Conservation (phyloP, 2,797 vertebrate species). For the Tokudaia muenninki region DNA sequence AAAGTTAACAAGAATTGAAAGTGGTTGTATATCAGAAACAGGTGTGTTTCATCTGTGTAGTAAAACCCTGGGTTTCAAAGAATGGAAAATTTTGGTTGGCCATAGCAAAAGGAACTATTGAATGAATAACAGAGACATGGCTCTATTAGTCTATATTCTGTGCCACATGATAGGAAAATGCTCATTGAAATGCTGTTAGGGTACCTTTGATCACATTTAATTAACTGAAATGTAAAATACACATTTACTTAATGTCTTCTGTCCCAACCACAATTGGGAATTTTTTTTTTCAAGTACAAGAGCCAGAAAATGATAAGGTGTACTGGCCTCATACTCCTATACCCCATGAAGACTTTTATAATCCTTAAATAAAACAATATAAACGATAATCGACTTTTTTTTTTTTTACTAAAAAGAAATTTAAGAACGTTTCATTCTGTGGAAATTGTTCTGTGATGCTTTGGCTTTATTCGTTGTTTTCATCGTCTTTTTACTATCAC, state of each 20-base stretch:
- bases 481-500: conserved; percentile 24
- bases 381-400: conserved; percentile 51
- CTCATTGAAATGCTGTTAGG: conserved; percentile 48
- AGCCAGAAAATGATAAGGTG: conserved; percentile 66
- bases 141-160: conserved; percentile 31
- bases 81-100: conserved; percentile 78
- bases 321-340: conserved; percentile 21
- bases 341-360: conserved; percentile 30
- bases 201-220: conserved; percentile 76
- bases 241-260: conserved; percentile 66
- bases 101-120: conserved; percentile 62
- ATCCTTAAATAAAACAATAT: conserved; percentile 31
- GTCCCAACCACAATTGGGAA: neutral
- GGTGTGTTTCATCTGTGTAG: conserved; percentile 79
- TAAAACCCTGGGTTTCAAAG: conserved; percentile 80
- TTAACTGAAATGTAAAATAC: conserved; percentile 71
- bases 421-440: neutral
- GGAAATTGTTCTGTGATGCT: conserved; percentile 43
- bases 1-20: conserved; percentile 78
- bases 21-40: conserved; percentile 80
- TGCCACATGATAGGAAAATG: neutral
- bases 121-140: conserved; percentile 58
- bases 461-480: conserved; percentile 45
- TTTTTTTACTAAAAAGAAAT: conserved; percentile 57
- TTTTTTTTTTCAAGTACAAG: conserved; percentile 44